A percentile compares a stretch with the other conserved stretches of the same genome.
These are phyloP conservation scores for Strongylocentrotus purpuratus DNA, from an alignment of 35 echinoderm and acorn worm genomes.

Conservation along the genomic window DNA sequence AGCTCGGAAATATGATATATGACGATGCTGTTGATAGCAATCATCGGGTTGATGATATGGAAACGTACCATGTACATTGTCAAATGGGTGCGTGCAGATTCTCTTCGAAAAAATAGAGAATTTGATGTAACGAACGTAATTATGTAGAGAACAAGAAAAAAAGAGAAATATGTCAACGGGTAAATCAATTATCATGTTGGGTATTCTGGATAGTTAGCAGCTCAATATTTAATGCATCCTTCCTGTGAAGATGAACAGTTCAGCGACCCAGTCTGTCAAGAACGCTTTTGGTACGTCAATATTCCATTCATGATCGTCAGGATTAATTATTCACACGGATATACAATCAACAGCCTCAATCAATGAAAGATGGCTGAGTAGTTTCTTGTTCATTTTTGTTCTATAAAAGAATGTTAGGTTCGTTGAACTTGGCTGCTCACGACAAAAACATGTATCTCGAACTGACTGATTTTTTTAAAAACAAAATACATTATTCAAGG, in stretches of 20 bases:
- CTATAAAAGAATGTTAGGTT: background rate
- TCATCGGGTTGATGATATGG: too few species aligned
- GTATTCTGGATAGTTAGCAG: background rate
- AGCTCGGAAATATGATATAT: too few species aligned
- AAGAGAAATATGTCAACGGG: background rate
- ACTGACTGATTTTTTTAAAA: too few species aligned
- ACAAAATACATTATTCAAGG: too few species aligned
- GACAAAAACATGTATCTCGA: background rate
- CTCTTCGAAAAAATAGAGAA: background rate
- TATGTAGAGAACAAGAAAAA: background rate
- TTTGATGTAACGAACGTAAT: background rate
- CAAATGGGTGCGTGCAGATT: too few species aligned
- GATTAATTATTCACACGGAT: background rate
- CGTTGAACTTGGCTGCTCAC: background rate
- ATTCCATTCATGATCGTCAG: background rate
- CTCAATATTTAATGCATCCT: background rate
- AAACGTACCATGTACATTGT: too few species aligned
- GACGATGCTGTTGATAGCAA: too few species aligned
- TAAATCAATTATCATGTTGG: constrained; percentile 1
- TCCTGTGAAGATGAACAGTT: background rate
- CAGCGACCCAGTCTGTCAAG: background rate
- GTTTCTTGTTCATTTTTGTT: background rate
- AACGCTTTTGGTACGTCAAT: background rate
- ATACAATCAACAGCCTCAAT: background rate
- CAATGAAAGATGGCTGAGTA: background rate